Evolutionary conservation across 1,140 invertebrate genomes (phyloP).

Genomic region (Drosophila ambigua): DNA sequence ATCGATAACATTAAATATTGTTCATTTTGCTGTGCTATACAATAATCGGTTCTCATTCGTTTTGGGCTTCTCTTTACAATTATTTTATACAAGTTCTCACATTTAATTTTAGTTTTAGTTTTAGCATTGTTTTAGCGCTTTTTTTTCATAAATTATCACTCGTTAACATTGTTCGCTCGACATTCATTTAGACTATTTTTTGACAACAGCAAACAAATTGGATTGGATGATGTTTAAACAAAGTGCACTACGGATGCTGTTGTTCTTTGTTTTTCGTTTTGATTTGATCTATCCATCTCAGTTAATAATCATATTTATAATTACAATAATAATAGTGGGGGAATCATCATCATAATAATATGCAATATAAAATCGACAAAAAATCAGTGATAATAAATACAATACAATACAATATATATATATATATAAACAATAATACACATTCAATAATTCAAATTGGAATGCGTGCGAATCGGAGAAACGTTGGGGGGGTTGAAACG

Average conservation of each 20-base stretch:
- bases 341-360: conserved; percentile 34
- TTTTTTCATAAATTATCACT: conserved; percentile 70
- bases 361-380: conserved; percentile 74
- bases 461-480: conserved; percentile 43
- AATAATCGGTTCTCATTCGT: conserved; percentile 49
- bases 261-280: conserved; percentile 30
- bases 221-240: conserved; percentile 72
- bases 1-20: conserved; percentile 76
- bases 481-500: neutral
- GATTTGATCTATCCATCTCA: conserved; percentile 34
- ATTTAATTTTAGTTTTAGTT: conserved; percentile 66
- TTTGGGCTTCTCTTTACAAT: conserved; percentile 63
- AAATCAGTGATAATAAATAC: conserved; percentile 77
- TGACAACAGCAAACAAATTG: conserved; percentile 77
- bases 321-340: conserved; percentile 56
- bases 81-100: conserved; percentile 80
- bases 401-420: conserved; percentile 67
- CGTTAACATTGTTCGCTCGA: conserved; percentile 56
- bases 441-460: conserved; percentile 61
- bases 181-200: conserved; percentile 70
- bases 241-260: conserved; percentile 58
- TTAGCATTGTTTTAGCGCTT: conserved; percentile 44
- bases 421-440: conserved; percentile 79
- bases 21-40: conserved; percentile 71
- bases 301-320: conserved; percentile 52